phyloP scores from a whole-genome alignment of 2,888 invertebrate species.

The Lithophane semibrunnea region DNA sequence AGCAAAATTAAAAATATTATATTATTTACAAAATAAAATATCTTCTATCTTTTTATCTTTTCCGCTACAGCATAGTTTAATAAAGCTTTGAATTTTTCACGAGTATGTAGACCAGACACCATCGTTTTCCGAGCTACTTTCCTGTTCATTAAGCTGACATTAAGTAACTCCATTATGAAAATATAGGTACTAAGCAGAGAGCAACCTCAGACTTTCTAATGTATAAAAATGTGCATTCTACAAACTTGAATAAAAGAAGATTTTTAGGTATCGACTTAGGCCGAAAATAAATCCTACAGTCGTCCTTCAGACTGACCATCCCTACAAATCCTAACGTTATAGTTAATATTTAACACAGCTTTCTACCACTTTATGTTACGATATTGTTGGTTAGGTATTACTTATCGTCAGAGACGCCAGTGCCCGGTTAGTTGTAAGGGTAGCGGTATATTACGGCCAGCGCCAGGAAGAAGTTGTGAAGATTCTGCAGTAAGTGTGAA shows the following conservation, averaged over 20 bases:
- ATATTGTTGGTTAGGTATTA: constrained; percentile 63
- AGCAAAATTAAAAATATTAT: too few species aligned
- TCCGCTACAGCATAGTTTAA: too few species aligned
- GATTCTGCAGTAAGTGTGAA: not conserved
- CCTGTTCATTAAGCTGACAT: not conserved
- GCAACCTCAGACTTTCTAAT: not conserved
- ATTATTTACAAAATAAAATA: too few species aligned
- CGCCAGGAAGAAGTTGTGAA: constrained; percentile 19
- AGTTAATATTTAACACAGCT: constrained; percentile 63
- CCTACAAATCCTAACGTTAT: constrained; percentile 49
- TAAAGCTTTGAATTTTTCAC: not conserved
- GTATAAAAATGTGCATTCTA: not conserved
- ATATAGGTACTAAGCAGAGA: not conserved
- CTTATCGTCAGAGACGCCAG: constrained; percentile 58
- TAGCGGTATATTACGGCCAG: constrained; percentile 40
- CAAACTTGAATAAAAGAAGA: too few species aligned
- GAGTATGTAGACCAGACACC: too few species aligned
- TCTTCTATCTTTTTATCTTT: too few species aligned
- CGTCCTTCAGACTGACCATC: constrained; percentile 12
- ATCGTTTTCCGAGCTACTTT: not conserved
- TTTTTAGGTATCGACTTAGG: not conserved
- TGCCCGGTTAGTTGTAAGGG: constrained; percentile 38
- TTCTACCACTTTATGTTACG: constrained; percentile 61
- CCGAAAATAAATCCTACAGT: not conserved
- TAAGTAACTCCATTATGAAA: not conserved